Evolutionary conservation across 2,797 vertebrate genomes (phyloP).

Genomic region (Hemitrygon akajei): DNA sequence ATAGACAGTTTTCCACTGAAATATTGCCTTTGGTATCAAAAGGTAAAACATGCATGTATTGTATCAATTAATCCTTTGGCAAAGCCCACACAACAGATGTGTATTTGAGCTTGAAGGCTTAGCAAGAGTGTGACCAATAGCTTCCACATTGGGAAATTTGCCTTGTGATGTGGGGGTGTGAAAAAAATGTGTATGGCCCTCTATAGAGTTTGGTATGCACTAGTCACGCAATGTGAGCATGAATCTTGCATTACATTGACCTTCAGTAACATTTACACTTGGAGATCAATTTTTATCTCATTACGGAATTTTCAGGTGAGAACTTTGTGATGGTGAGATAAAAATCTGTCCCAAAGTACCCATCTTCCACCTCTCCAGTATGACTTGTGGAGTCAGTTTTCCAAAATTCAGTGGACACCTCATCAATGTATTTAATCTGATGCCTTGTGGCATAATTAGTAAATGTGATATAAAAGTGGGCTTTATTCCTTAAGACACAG

Average conservation of each 20-base stretch:
- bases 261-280: background rate
- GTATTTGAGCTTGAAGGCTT: background rate
- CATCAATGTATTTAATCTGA: too few relatives aligned
- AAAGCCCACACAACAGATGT: background rate
- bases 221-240: background rate
- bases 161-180: background rate
- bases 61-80: background rate
- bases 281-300: background rate
- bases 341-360: background rate
- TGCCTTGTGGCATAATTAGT: background rate
- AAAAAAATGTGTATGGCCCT: background rate
- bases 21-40: background rate
- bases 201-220: background rate
- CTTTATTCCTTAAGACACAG: background rate
- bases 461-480: background rate
- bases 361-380: too few relatives aligned
- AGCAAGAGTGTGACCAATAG: slow-evolving; percentile 24
- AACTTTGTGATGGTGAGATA: background rate
- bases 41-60: background rate
- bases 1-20: background rate
- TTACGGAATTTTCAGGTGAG: background rate
- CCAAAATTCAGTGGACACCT: too few relatives aligned
- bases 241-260: background rate
- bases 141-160: slow-evolving; percentile 13
- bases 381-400: too few relatives aligned